Evolutionary conservation across 1,140 invertebrate species (phyloP).

Genomic region (Chironomus tepperi): DNA sequence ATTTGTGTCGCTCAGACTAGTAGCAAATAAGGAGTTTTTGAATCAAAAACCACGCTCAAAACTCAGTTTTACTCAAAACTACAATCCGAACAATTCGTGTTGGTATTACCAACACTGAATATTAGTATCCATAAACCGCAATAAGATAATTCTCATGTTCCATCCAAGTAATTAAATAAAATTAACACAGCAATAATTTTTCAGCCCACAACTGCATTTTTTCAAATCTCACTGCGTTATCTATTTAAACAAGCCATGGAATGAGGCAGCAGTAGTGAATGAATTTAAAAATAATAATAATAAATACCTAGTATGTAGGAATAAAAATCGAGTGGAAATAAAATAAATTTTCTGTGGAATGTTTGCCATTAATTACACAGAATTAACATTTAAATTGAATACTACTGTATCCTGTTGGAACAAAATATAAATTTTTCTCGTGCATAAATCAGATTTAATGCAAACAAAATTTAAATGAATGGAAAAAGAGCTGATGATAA

Average conservation of each 20-base stretch:
- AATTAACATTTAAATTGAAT: constrained; percentile 5
- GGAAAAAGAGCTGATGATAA: too few relatives aligned
- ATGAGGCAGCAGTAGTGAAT: background rate
- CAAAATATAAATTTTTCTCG: too few relatives aligned
- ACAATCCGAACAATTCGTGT: too few relatives aligned
- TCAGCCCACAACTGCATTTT: background rate
- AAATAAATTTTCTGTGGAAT: background rate
- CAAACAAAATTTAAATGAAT: too few relatives aligned
- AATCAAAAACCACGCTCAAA: too few relatives aligned
- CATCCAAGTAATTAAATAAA: background rate
- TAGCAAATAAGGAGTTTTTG: too few relatives aligned
- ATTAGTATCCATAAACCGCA: too few relatives aligned
- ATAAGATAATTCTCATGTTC: background rate
- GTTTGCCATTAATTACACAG: background rate
- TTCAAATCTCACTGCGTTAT: background rate
- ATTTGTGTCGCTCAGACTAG: too few relatives aligned
- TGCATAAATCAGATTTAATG: too few relatives aligned
- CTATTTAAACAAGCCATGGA: background rate
- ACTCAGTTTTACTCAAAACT: too few relatives aligned
- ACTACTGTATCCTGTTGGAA: background rate
- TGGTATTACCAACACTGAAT: too few relatives aligned
- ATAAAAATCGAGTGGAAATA: background rate
- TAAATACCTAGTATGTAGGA: background rate
- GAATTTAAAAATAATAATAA: too few relatives aligned
- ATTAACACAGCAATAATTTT: background rate